Base-by-base conservation (phyloP, 30 jellyfish, hydroid and myxozoan genomes). In the Cassiopea xamachana region DNA sequence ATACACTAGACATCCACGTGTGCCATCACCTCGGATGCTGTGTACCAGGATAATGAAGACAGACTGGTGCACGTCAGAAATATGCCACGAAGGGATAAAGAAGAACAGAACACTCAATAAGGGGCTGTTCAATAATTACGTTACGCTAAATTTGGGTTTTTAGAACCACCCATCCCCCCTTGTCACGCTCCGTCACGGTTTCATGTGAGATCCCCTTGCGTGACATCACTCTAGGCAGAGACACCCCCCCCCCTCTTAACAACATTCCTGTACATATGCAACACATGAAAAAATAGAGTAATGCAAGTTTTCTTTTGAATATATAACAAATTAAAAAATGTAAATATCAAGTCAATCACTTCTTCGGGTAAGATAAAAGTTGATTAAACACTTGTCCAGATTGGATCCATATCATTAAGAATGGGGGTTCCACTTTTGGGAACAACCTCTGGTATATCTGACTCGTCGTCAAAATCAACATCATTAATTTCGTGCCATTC, bases 361-460 rank as follows among this genome's bases (percentile, higher is more conserved):
- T 77, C 86, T 77, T 77, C 45, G 73, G 86, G 10, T 77, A 44
- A 77, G 86, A 77, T 77, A 45, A 45, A 77, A 77, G 86, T 77
- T 77, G 86, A 77, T 77, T 44, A 77, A 77, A 44, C 86, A 43
- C 86, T 77, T 77, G 86, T 77, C 86, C 86, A 77, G 86, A 77
- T 77, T 77, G 86, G 86, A 77, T 77, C 86, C 86, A 77, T 77
- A 77, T 77, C 73, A 77, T 77, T 77, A 77, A 77, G 73, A 73
- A 77, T 0, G 62, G 81, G 81, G 81, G 81, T 14, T 64, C 74
- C 87, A 77, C 87, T 77, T 44, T 77, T 77, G 72, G 74, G 79
- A 77, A 77, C 92, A 84, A 84, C 75, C 75, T 84, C 92, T 84
- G 87, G 75, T 73, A 86, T 86, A 86, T 86, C 93, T 46, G 89